phyloP scores from a whole-genome alignment of 2,888 invertebrate species.

The Zygogramma bicolorata region DNA sequence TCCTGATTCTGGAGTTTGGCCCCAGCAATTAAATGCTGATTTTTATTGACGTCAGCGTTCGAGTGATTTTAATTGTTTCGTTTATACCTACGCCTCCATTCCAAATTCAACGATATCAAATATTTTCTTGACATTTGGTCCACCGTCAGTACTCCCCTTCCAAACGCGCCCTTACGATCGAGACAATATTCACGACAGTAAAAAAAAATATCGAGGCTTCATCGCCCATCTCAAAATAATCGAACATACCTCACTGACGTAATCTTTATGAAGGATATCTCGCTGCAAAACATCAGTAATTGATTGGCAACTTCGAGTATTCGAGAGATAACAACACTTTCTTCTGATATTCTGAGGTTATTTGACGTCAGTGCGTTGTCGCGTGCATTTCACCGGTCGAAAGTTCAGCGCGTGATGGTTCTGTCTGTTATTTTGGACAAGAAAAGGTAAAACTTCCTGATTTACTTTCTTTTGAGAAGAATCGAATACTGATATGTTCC shows the following conservation, averaged over 20 bases:
- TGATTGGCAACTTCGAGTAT: neutral
- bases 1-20: too few relatives aligned
- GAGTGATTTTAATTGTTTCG: too few relatives aligned
- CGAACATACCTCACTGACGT: neutral
- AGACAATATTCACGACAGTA: neutral
- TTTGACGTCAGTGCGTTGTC: neutral
- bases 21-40: too few relatives aligned
- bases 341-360: neutral
- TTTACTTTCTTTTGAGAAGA: neutral
- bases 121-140: too few relatives aligned
- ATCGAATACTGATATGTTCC: neutral
- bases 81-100: too few relatives aligned
- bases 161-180: too few relatives aligned
- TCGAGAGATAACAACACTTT: conserved; percentile 7
- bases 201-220: neutral
- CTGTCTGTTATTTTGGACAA: neutral
- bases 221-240: neutral
- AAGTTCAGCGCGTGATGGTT: conserved; percentile 6
- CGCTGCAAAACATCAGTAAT: conserved; percentile 1
- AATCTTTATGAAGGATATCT: neutral
- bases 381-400: neutral
- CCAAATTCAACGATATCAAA: too few relatives aligned
- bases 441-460: neutral
- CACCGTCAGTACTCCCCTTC: too few relatives aligned
- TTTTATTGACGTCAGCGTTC: too few relatives aligned